phyloP scores from a whole-genome alignment of 2,797 vertebrate species.

The Fundulus diaphanus region DNA sequence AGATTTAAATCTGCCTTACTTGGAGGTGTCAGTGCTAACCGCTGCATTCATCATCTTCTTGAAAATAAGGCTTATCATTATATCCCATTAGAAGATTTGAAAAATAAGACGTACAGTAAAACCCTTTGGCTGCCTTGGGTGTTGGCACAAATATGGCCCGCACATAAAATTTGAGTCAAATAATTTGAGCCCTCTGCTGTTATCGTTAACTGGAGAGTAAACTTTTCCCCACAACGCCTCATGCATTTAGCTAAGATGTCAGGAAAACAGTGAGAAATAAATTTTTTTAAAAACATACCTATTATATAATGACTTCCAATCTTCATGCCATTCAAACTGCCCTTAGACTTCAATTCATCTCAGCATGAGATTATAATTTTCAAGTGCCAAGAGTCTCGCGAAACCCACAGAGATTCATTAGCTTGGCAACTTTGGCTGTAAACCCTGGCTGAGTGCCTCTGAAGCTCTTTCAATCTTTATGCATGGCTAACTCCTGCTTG shows the following conservation, averaged over 20 bases:
- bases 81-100: neutral
- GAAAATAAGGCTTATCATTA: conserved; percentile 1
- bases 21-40: neutral
- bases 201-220: conserved; percentile 16
- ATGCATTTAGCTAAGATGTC: conserved; percentile 5
- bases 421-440: conserved; percentile 40
- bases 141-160: conserved; percentile 11
- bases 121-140: conserved; percentile 10
- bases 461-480: conserved; percentile 35
- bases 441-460: conserved; percentile 43
- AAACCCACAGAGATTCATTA: conserved; percentile 68
- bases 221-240: conserved; percentile 1
- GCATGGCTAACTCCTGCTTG: conserved; percentile 38
- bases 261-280: conserved; percentile 5
- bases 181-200: conserved; percentile 23
- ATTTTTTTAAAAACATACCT: conserved; percentile 5
- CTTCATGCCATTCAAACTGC: conserved; percentile 11
- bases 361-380: conserved; percentile 51
- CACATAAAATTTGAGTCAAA: conserved; percentile 9
- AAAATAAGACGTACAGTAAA: neutral
- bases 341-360: conserved; percentile 39
- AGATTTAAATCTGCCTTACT: neutral
- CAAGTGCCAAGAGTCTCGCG: conserved; percentile 52
- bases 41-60: neutral
- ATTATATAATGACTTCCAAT: conserved; percentile 19